These are phyloP conservation scores for Euplexia lucipara DNA, from an alignment of 2,888 invertebrate genomes.

Conservation along the genomic window DNA sequence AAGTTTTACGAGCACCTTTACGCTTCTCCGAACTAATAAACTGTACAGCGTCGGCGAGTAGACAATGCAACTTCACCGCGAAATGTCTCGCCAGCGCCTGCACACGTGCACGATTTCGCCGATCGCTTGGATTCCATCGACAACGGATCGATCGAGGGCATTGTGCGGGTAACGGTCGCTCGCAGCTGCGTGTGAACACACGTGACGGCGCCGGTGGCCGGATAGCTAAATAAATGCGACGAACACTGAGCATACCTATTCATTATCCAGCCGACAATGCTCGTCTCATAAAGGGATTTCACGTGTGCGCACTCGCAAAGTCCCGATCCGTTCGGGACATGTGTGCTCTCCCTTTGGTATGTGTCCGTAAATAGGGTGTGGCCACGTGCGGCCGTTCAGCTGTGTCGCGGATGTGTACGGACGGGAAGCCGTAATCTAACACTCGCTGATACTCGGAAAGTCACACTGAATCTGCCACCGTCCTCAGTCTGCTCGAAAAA, in stretches of 20 bases:
- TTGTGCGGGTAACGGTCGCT: constrained; percentile 90
- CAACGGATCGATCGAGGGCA: constrained; percentile 90
- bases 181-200: constrained; percentile 89
- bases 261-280: constrained; percentile 89
- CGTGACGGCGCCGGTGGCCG: constrained; percentile 89
- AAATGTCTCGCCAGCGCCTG: constrained; percentile 82
- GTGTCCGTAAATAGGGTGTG: constrained; percentile 91
- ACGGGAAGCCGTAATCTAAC: constrained; percentile 90
- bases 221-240: constrained; percentile 91
- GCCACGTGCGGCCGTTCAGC: constrained; percentile 90
- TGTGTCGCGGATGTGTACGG: constrained; percentile 89
- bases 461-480: constrained; percentile 74
- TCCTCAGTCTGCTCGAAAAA: constrained; percentile 40
- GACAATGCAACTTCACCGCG: constrained; percentile 85
- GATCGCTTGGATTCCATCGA: constrained; percentile 87
- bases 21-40: constrained; percentile 88
- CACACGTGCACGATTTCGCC: constrained; percentile 88
- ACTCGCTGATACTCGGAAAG: constrained; percentile 83
- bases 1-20: constrained; percentile 90
- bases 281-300: constrained; percentile 90
- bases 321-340: constrained; percentile 90
- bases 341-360: constrained; percentile 89
- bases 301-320: constrained; percentile 89
- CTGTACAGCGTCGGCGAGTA: constrained; percentile 76
- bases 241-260: constrained; percentile 86